Base-by-base conservation (phyloP, 2,113 vertebrate species). In the Tor tambroides region DNA sequence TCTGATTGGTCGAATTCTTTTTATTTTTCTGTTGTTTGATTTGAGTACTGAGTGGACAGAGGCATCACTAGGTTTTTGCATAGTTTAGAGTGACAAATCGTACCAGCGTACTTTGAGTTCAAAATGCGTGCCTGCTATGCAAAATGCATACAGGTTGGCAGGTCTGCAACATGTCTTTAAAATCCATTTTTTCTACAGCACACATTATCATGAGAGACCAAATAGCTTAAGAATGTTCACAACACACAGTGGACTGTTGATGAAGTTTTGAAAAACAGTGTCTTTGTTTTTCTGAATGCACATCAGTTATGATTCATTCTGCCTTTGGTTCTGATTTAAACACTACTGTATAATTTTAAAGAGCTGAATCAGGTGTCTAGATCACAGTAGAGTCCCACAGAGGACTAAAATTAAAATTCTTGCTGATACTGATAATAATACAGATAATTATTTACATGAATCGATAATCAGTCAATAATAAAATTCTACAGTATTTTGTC, bases 181-280 rank as follows among this genome's bases (percentile, higher is more conserved):
- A 61, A 49, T 81, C 69, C 84, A 2, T 38, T 32, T 74, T 59
- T 69, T 88, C 9, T 86, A 74, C 32, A 38, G 76, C 15, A 26
- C 79, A 71, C 32, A n/a, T 76, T 65, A 85, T 71, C 65, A 80
- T 38, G 51, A 56, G 87, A 17, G 21, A 84, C 12, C 46, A 87
- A 84, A 46, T 6, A 65, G 28, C 51, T 71, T 75, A 51, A 19
- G 26, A 46, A 77, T 26, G 26, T 80, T 28, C 76, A 49, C 15
- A 23, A 43, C 46, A 71, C 26, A 49, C 65, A 69, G 28, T 69
- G 15, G 65, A 32, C 30, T 6, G 19, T 71, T 38, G 32, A 38
- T 11, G 35, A 72, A 41, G 71, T 41, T 74, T 74, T 74, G 21
- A 41, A 74, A 10, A 72, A 72, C n/a, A 23, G 19, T 12, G 8